Base-by-base conservation (phyloP, 2,113 vertebrate species). In the Carollia perspicillata region DNA sequence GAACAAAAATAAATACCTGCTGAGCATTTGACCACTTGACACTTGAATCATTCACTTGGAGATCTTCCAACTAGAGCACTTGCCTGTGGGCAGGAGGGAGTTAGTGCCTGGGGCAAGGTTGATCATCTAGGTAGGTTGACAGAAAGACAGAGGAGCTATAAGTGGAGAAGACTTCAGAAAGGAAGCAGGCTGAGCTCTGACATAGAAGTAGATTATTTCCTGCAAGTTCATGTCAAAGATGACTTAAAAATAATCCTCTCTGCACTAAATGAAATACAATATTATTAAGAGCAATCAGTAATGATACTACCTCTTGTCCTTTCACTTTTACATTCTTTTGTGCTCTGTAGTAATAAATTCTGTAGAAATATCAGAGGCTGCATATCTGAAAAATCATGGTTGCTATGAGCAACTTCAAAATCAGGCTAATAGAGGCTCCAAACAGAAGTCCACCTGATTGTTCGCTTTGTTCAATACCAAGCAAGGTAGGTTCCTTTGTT, bases 351-450 rank as follows among this genome's bases (percentile, higher is more conserved):
- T 95, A 94, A 80, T 72, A 85, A 77, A 28, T 86, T 84, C 51
- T 78, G 35, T 95, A 89, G 88, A 94, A 95, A 94, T 88, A 92
- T 81, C 58, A 92, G 40, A 92, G 44, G 8, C 47, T 84, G 12
- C 14, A 58, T 95, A 97, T 78, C 88, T 85, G 51, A 94, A 89
- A 95, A 92, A 58, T 94, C 51, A 80, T 40, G 40, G 22, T 80
- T 80, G 33, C 81, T 89, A 9, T 77, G 58, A 86, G 17, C 4
- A 65, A 53, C 86, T 92, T 93, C 33, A 89, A 78, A 96, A 85
- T 74, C 5, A n/a, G 80, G 37, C 72, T 89, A 85, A 83, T 30
- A 17, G 60, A 75, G 17, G 5, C 83, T 84, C 55, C 53, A 47
- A 92, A 94, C 26, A 90, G 22, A 14, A 71, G 7, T 58, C 63